Percentiles rank a stretch among this genome's conserved stretches.
These are phyloP conservation scores for Ganaspis sp. DNA, from an alignment of 1,140 invertebrate genomes.

Conservation along the genomic window DNA sequence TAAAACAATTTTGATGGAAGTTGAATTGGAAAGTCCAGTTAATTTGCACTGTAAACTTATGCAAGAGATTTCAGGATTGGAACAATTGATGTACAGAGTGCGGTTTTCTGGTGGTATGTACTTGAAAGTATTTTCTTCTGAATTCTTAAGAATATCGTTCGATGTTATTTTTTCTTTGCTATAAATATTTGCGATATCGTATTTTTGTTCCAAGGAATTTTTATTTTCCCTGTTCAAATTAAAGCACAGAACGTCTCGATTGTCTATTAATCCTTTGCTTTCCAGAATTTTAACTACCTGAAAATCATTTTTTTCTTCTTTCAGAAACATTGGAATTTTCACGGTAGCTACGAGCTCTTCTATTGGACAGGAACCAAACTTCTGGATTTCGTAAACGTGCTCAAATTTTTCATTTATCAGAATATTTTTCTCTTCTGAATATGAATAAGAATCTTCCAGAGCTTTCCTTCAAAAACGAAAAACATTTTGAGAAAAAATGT, in stretches of 20 bases:
- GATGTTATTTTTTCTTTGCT: background rate
- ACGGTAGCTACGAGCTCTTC: conserved; percentile 60
- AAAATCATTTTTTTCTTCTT: conserved; percentile 35
- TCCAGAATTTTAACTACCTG: conserved; percentile 62
- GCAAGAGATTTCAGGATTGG: conserved; percentile 54
- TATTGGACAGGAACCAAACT: conserved; percentile 70
- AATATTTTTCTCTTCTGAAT: conserved; percentile 35
- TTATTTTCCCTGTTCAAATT: background rate
- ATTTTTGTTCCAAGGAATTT: background rate
- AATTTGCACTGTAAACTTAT: conserved; percentile 55
- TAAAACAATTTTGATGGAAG: conserved; percentile 57
- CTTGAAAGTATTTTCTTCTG: conserved; percentile 37
- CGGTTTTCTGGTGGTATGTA: conserved; percentile 54
- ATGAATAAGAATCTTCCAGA: conserved; percentile 52
- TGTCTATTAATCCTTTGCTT: conserved; percentile 54
- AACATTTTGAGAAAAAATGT: no score
- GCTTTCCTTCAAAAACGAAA: conserved; percentile 54
- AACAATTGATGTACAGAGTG: conserved; percentile 65
- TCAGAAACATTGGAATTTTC: conserved; percentile 60
- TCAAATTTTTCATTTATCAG: conserved; percentile 50
- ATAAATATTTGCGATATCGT: background rate
- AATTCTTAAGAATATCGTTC: background rate
- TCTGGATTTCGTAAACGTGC: conserved; percentile 70
- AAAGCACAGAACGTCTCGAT: conserved; percentile 21
- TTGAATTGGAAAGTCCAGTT: conserved; percentile 53